Conservation (phyloP, 1,140 invertebrate genomes). For the Hormaphis cornu region DNA sequence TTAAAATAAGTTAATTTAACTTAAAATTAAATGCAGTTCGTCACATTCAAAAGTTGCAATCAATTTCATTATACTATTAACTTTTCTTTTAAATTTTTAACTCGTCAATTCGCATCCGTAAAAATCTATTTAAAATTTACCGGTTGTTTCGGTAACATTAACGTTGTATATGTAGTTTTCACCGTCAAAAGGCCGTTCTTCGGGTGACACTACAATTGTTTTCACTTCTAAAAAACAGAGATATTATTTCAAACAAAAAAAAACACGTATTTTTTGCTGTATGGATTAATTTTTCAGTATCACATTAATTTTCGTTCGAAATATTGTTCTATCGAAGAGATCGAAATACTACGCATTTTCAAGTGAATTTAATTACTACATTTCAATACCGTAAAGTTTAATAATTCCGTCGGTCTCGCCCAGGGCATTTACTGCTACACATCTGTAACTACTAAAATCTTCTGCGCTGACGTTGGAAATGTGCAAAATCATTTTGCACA, state of each 20-base stretch:
- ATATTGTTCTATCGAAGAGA: no score
- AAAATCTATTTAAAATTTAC: not conserved
- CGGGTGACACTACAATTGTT: not conserved
- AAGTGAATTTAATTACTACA: not conserved
- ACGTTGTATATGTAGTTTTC: not conserved
- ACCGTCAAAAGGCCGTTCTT: not conserved
- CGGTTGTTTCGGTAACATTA: not conserved
- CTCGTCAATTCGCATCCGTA: no score
- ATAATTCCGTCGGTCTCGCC: slow-evolving; percentile 87
- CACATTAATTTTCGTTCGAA: no score
- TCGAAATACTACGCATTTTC: no score
- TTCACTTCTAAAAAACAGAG: not conserved
- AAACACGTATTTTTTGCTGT: no score
- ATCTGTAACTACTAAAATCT: slow-evolving; percentile 76
- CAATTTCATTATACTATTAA: no score
- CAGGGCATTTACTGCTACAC: slow-evolving; percentile 83
- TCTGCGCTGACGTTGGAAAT: slow-evolving; percentile 64
- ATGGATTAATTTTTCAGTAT: no score
- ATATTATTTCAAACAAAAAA: no score
- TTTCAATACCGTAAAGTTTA: slow-evolving; percentile 70
- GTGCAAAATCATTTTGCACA: slow-evolving; percentile 74
- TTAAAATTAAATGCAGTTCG: no score
- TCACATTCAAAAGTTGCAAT: no score
- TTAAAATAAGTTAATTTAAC: no score
- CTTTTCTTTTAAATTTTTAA: no score